phyloP scores from a whole-genome alignment of 2,888 invertebrate species.

The Scaptomyza reducta region DNA sequence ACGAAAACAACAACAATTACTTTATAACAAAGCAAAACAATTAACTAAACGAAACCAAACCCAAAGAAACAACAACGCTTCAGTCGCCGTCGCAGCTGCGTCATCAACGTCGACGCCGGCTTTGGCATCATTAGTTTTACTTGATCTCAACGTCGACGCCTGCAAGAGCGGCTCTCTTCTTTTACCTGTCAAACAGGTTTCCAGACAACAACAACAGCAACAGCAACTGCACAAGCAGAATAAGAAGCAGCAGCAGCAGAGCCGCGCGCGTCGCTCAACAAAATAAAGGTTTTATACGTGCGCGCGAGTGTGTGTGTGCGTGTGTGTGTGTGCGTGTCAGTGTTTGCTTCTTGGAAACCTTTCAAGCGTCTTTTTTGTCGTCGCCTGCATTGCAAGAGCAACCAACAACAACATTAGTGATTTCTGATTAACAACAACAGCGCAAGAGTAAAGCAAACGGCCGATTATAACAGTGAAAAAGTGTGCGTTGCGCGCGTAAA shows the following conservation, averaged over 20 bases:
- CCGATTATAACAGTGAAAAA: slow-evolving; percentile 76
- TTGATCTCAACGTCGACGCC: slow-evolving; percentile 52
- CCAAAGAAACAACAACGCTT: slow-evolving; percentile 23
- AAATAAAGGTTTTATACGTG: slow-evolving; percentile 42
- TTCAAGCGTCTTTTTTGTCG: slow-evolving; percentile 72
- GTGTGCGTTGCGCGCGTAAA: slow-evolving; percentile 35
- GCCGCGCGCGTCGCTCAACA: slow-evolving; percentile 45
- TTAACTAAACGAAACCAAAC: slow-evolving; percentile 40
- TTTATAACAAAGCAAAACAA: slow-evolving; percentile 16
- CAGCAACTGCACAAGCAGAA: slow-evolving; percentile 25
- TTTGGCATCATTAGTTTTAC: slow-evolving; percentile 69
- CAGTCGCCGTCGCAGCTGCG: slow-evolving; percentile 56
- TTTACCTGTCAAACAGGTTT: slow-evolving; percentile 81
- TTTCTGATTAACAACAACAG: slow-evolving; percentile 66
- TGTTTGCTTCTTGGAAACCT: slow-evolving; percentile 76
- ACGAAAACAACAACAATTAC: slow-evolving; percentile 28
- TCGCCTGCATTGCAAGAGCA: slow-evolving; percentile 49
- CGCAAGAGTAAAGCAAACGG: slow-evolving; percentile 56
- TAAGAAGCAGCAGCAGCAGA: slow-evolving; percentile 42
- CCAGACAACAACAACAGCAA: slow-evolving; percentile 48
- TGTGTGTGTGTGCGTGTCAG: slow-evolving; percentile 20
- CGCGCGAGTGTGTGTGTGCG: slow-evolving; percentile 11
- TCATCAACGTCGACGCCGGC: slow-evolving; percentile 70
- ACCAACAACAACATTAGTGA: slow-evolving; percentile 49
- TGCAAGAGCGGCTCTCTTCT: slow-evolving; percentile 36